These are phyloP conservation scores for Hydropotes inermis DNA, from an alignment of 2,113 vertebrate genomes.

Conservation along the genomic window DNA sequence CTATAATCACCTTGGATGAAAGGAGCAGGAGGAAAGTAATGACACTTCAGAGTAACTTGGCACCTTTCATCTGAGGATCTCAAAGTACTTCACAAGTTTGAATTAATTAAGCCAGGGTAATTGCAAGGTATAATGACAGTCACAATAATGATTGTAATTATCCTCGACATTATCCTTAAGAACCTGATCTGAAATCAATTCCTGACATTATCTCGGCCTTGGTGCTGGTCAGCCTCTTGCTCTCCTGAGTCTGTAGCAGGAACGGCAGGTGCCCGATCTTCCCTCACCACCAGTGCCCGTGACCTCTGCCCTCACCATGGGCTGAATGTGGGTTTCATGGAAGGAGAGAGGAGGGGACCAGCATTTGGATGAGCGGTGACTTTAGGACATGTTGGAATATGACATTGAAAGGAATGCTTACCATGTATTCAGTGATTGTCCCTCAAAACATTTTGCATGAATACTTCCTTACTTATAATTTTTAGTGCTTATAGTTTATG, in stretches of 20 bases:
- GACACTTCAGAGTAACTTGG: conserved; percentile 53
- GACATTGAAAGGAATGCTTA: background rate
- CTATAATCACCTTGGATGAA: conserved; percentile 74
- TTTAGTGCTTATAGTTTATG: background rate
- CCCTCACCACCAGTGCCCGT: background rate
- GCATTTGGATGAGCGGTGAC: background rate
- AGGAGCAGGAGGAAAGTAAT: conserved; percentile 52
- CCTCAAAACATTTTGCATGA: background rate
- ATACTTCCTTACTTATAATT: background rate
- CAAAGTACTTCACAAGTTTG: conserved; percentile 62
- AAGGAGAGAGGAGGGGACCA: background rate
- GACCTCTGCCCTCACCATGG: background rate
- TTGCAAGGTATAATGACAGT: conserved; percentile 68
- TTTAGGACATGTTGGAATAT: background rate
- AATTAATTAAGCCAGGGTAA: conserved; percentile 73
- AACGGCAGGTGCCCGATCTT: accelerated
- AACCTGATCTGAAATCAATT: conserved; percentile 72
- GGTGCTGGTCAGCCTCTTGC: background rate
- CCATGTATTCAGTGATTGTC: background rate
- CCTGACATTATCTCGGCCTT: background rate
- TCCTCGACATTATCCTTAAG: conserved; percentile 41
- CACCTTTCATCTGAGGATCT: conserved; percentile 76
- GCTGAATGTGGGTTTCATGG: background rate
- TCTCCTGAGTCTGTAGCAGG: background rate
- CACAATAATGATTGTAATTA: conserved; percentile 68